Conservation (phyloP, 2,888 invertebrate genomes). For the Ectropis crepuscularia region DNA sequence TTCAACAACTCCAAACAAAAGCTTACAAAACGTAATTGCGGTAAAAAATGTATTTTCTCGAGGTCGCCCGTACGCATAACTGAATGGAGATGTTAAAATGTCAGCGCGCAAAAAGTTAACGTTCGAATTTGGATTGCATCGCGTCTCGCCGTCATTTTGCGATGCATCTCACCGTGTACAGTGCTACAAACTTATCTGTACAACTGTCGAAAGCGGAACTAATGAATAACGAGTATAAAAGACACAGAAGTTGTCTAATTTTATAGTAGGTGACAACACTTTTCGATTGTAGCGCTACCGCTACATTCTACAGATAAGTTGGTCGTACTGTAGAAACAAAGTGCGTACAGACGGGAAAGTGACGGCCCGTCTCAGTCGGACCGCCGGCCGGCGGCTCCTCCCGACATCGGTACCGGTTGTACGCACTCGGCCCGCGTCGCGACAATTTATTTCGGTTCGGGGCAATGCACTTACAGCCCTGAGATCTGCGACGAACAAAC, state of each 20-base stretch:
- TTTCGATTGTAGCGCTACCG: too few relatives aligned
- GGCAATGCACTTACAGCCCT: slow-evolving; percentile 83
- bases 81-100: slow-evolving; percentile 49
- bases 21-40: slow-evolving; percentile 30
- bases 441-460: slow-evolving; percentile 84
- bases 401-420: slow-evolving; percentile 77
- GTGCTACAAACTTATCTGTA: slow-evolving; percentile 7
- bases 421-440: slow-evolving; percentile 73
- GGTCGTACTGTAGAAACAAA: slow-evolving; percentile 20
- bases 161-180: slow-evolving; percentile 51
- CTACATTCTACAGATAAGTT: too few relatives aligned
- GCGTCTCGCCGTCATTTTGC: slow-evolving; percentile 46
- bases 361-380: slow-evolving; percentile 57
- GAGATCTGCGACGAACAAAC: slow-evolving; percentile 71
- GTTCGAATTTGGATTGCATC: slow-evolving; percentile 52
- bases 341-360: slow-evolving; percentile 58
- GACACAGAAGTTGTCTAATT: too few relatives aligned
- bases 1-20: slow-evolving; percentile 40
- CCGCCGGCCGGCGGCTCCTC: slow-evolving; percentile 46
- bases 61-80: slow-evolving; percentile 30
- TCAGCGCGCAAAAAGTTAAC: slow-evolving; percentile 62
- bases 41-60: slow-evolving; percentile 24
- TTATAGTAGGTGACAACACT: too few relatives aligned
- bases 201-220: too few relatives aligned
- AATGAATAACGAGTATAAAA: too few relatives aligned